phyloP scores from a whole-genome alignment of 2,888 invertebrate genomes.

The Phaonia tiefii region DNA sequence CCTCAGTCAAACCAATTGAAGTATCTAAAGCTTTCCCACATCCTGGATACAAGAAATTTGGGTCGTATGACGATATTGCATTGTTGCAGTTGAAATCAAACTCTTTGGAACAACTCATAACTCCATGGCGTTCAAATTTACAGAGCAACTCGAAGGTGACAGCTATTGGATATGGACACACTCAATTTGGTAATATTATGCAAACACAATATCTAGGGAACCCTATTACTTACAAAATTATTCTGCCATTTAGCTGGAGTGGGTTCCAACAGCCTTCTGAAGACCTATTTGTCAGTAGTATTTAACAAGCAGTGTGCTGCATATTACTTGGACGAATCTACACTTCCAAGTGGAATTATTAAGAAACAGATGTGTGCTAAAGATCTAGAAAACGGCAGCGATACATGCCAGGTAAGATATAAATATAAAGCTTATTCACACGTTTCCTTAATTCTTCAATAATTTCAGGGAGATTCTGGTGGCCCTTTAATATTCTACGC shows the following conservation, averaged over 20 bases:
- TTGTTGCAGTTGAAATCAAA: constrained; percentile 40
- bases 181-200: constrained; percentile 77
- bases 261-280: constrained; percentile 60
- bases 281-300: constrained; percentile 58
- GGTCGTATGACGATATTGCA: constrained; percentile 67
- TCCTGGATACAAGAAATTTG: constrained; percentile 45
- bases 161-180: constrained; percentile 84
- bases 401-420: constrained; percentile 71
- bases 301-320: constrained; percentile 54
- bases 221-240: too few relatives aligned
- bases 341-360: constrained; percentile 68
- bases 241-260: constrained; percentile 53
- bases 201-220: too few relatives aligned
- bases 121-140: constrained; percentile 77
- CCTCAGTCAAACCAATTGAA: constrained; percentile 9
- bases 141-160: constrained; percentile 78
- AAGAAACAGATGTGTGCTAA: constrained; percentile 76
- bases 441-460: background rate
- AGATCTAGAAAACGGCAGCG: constrained; percentile 69
- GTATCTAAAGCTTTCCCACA: constrained; percentile 55
- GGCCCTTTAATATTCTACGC: constrained; percentile 58
- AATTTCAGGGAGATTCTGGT: constrained; percentile 62
- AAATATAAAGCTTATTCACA: background rate
- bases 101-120: constrained; percentile 18
- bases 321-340: constrained; percentile 7